A percentile compares a stretch with the other conserved stretches of the same genome.
phyloP scores from a whole-genome alignment of 1,140 invertebrate species.

The Leptoteleia sp. region DNA sequence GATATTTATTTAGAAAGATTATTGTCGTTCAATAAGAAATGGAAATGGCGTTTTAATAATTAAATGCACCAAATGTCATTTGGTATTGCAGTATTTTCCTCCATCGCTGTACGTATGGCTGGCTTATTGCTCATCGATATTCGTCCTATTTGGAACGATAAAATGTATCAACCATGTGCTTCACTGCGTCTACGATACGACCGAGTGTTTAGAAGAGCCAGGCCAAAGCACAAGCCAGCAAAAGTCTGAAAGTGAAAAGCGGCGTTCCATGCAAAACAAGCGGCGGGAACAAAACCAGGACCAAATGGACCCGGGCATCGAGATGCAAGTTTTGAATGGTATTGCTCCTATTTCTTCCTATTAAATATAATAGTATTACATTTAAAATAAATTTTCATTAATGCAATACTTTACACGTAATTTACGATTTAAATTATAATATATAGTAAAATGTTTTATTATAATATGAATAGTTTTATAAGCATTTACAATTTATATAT shows the following conservation, averaged over 20 bases:
- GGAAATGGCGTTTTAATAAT: no score
- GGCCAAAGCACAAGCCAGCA: conserved; percentile 75
- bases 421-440: no score
- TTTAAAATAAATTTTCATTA: background rate
- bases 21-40: no score
- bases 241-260: conserved; percentile 77
- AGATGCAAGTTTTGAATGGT: conserved; percentile 88
- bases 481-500: no score
- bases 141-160: conserved; percentile 89
- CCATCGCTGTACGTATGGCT: conserved; percentile 92
- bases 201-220: conserved; percentile 89
- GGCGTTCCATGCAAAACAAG: conserved; percentile 72
- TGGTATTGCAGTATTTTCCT: conserved; percentile 88
- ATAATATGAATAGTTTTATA: no score
- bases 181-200: conserved; percentile 97
- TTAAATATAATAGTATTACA: no score
- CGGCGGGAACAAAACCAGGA: conserved; percentile 75
- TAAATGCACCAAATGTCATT: background rate
- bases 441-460: no score
- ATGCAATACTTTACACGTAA: no score
- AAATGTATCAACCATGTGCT: conserved; percentile 95
- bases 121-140: conserved; percentile 91
- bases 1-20: no score
- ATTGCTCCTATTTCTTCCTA: no score
- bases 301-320: conserved; percentile 84